Evolutionary conservation across 2,113 vertebrate genomes (phyloP).

Genomic region (Cavia porcellus): DNA sequence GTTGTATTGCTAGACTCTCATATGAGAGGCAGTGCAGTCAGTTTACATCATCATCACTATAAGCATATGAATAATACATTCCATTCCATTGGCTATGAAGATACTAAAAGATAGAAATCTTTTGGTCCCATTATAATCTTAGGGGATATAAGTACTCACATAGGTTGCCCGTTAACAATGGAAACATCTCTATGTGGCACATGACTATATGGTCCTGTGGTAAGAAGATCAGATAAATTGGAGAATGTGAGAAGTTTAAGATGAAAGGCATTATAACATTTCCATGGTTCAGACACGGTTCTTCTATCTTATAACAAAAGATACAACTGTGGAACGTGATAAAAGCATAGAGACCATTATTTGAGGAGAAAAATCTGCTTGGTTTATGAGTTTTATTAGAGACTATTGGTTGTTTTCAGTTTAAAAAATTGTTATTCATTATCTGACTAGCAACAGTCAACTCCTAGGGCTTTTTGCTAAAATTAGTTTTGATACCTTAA

Average conservation of each 20-base stretch:
- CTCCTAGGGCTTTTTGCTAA: slow-evolving; percentile 79
- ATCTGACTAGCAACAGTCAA: slow-evolving; percentile 70
- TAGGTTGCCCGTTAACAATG: not conserved
- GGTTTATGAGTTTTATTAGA: slow-evolving; percentile 57
- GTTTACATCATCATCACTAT: not conserved
- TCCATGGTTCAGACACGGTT: not conserved
- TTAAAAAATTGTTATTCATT: slow-evolving; percentile 74
- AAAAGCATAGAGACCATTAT: slow-evolving; percentile 47
- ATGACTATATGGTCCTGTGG: not conserved
- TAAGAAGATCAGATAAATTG: slow-evolving; percentile 31
- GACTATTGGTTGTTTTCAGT: slow-evolving; percentile 68
- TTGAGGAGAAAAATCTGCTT: slow-evolving; percentile 61
- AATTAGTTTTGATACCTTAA: slow-evolving; percentile 81
- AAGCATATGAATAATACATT: not conserved
- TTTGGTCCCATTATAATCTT: not conserved
- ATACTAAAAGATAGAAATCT: not conserved
- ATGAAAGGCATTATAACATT: slow-evolving; percentile 59
- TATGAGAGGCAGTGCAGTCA: not conserved
- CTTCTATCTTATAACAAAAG: slow-evolving; percentile 45
- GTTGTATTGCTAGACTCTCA: not conserved
- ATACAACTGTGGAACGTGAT: slow-evolving; percentile 21
- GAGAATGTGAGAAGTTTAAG: slow-evolving; percentile 37
- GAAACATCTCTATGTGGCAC: not conserved
- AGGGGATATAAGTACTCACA: not conserved
- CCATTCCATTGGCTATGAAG: not conserved